Evolutionary conservation across 2,797 vertebrate genomes (phyloP).

Genomic region (Lophotriccus pileatus): DNA sequence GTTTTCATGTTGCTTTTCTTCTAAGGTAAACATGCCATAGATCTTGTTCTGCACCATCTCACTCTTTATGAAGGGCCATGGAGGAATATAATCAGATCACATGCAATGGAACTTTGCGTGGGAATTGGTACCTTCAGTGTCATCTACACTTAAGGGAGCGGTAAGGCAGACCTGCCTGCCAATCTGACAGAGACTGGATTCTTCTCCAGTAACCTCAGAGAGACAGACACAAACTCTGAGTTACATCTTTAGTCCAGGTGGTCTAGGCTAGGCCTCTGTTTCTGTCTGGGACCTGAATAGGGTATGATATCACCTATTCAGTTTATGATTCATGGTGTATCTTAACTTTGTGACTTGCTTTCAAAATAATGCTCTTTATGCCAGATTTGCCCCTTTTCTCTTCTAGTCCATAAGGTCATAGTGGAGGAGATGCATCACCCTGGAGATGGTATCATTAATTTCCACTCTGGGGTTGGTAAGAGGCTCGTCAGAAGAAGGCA

Average conservation of each 20-base stretch:
- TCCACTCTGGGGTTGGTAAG: not conserved
- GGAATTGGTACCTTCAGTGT: not conserved
- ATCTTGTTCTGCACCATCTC: not conserved
- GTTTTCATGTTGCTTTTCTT: not conserved
- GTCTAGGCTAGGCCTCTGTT: not conserved
- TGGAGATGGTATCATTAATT: constrained; percentile 43
- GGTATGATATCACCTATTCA: not conserved
- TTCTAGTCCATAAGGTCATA: constrained; percentile 3
- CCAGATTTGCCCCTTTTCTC: not conserved
- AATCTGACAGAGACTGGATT: not conserved
- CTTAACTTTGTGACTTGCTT: not conserved
- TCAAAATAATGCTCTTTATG: no score
- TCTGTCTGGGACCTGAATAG: not conserved
- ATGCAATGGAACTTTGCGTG: not conserved
- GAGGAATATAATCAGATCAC: not conserved
- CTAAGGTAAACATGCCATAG: not conserved
- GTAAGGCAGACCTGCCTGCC: not conserved
- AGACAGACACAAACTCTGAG: not conserved
- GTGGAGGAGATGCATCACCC: not conserved
- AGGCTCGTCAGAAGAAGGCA: constrained; percentile 40
- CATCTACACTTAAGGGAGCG: not conserved
- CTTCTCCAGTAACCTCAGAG: not conserved
- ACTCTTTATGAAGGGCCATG: not conserved
- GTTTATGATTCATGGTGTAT: not conserved
- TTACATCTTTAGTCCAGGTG: not conserved